phyloP scores from a whole-genome alignment of 1,140 invertebrate species.

The Dysdera silvatica region DNA sequence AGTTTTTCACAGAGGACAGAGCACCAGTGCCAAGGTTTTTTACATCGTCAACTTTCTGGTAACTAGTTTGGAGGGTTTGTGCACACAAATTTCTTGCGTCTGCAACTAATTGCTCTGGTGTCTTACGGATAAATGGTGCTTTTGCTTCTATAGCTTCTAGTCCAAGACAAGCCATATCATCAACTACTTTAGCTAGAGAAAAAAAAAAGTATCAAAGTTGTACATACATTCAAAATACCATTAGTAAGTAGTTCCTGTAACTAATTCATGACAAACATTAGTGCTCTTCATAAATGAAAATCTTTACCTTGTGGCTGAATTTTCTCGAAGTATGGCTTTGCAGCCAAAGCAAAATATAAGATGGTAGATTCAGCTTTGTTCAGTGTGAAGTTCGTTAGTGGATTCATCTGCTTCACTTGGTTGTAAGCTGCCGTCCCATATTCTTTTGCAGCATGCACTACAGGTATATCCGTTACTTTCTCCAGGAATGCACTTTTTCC shows the following conservation, averaged over 20 bases:
- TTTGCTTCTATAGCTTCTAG: slow-evolving; percentile 16
- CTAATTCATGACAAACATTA: not conserved
- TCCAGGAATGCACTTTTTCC: slow-evolving; percentile 20
- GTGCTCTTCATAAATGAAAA: not conserved
- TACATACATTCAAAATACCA: not conserved
- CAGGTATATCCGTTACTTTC: slow-evolving; percentile 20
- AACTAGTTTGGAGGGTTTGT: slow-evolving; percentile 2
- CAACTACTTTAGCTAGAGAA: slow-evolving; percentile 11
- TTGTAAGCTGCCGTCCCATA: slow-evolving; percentile 15
- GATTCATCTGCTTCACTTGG: slow-evolving; percentile 19
- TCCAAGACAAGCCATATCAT: slow-evolving; percentile 14
- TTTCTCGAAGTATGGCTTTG: slow-evolving; percentile 20
- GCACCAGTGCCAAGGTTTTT: slow-evolving; percentile 17
- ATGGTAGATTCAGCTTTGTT: slow-evolving; percentile 16
- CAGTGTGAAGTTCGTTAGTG: slow-evolving; percentile 16
- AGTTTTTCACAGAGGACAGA: slow-evolving; percentile 8
- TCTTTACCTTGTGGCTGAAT: slow-evolving; percentile 23
- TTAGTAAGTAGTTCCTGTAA: not conserved
- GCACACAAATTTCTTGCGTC: slow-evolving; percentile 14
- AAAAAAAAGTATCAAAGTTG: not conserved
- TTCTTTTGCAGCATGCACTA: slow-evolving; percentile 15
- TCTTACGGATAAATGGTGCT: slow-evolving; percentile 12
- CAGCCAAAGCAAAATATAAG: slow-evolving; percentile 20
- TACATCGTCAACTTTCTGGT: slow-evolving; percentile 13
- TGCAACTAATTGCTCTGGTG: slow-evolving; percentile 15